Percentiles rank a stretch among this genome's conserved stretches.
Evolutionary conservation across 2,888 invertebrate species (phyloP).

Genomic region (Nezara viridula): DNA sequence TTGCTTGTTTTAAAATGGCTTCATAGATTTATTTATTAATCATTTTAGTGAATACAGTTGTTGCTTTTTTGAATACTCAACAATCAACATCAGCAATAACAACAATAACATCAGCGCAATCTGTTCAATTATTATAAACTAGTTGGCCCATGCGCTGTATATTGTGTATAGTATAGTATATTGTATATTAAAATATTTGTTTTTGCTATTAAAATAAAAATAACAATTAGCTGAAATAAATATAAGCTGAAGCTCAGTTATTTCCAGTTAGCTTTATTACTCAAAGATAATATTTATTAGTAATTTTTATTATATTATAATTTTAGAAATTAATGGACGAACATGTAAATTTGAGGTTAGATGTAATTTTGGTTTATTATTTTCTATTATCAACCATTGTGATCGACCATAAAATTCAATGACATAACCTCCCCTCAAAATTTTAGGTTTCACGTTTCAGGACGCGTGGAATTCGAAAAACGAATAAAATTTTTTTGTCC

Average conservation of each 20-base stretch:
- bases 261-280: constrained; percentile 2
- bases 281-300: constrained; percentile 14
- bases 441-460: no score
- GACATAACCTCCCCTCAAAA: no score
- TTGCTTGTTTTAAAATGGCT: constrained; percentile 23
- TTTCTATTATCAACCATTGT: no score
- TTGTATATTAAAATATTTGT: background rate
- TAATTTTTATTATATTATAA: background rate
- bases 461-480: no score
- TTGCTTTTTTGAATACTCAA: constrained; percentile 6
- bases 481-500: no score
- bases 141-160: no score
- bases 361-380: no score
- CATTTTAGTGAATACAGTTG: background rate
- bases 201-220: constrained; percentile 33
- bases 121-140: no score
- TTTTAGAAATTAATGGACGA: constrained; percentile 4
- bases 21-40: background rate
- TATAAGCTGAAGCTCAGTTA: constrained; percentile 16
- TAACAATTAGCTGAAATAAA: background rate
- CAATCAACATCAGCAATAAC: no score
- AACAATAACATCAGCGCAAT: no score
- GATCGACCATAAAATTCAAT: no score
- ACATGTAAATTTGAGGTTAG: background rate
- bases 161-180: no score